Conservation (phyloP, 2,113 vertebrate species). For the Camarhynchus parvulus region DNA sequence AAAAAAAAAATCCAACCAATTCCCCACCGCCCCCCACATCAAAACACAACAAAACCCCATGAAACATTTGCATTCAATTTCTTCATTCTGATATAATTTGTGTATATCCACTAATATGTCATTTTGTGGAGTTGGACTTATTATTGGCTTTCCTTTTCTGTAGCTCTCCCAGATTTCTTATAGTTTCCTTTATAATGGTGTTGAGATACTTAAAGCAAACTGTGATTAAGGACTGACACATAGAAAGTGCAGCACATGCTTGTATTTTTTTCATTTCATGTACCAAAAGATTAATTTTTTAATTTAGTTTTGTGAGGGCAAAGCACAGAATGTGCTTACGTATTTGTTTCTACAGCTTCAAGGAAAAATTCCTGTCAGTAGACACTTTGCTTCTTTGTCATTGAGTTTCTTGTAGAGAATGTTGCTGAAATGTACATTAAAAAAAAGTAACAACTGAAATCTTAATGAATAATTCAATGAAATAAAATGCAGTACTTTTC, state of each 20-base stretch:
- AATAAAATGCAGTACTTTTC: constrained; percentile 11
- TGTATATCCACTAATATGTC: not conserved
- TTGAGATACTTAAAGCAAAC: not conserved
- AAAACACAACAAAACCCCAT: not conserved
- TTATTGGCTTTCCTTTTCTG: not conserved
- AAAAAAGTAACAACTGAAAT: not conserved
- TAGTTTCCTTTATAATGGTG: not conserved
- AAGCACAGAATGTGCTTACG: fast-evolving
- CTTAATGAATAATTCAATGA: constrained; percentile 17
- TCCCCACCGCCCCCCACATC: too few species aligned
- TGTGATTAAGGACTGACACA: not conserved
- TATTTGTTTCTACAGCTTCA: not conserved
- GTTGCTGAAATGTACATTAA: not conserved
- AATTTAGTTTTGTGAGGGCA: not conserved
- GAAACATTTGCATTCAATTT: not conserved
- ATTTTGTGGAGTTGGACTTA: not conserved
- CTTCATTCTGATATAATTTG: not conserved
- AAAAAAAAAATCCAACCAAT: not conserved
- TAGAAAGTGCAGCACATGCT: not conserved
- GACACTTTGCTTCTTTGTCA: not conserved
- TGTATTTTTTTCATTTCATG: not conserved
- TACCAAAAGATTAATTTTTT: not conserved
- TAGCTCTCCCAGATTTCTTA: not conserved
- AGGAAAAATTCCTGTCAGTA: not conserved
- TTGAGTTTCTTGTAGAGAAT: not conserved